Evolutionary conservation across 2,888 invertebrate species (phyloP), one percentile per base, ranked within the genome.

Genomic region (Tenthredo notha): DNA sequence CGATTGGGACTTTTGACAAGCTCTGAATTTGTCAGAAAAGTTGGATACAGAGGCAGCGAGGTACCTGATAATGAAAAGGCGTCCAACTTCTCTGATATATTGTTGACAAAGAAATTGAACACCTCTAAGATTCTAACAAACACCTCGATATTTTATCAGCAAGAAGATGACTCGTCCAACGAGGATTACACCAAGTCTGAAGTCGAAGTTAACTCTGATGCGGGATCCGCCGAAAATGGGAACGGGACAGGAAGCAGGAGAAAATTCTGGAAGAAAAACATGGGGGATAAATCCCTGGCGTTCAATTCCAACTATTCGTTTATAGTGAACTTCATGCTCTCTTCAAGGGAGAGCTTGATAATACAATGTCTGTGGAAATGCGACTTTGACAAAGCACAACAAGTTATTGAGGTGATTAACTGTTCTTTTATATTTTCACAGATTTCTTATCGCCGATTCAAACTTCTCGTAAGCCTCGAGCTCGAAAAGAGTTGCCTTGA

Each of bases 321-420:
- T 89, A 94, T 96, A 87, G 94, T 96, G 84, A 95, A 95, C 70
- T 95, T 95, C 83, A 96, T 98, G 97, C 92, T 98, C 84, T 96
- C 97, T 10, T 95, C 97, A 47, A 96, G 97, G 0, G 96, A 96
- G 87, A 96, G 96, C 87, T 94, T 98, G 72, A 96, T 97, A n/a
- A 95, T 96, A 61, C 94, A 97, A 91, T 97, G 97, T 70, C 94
- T 98, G 67, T 96, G 96, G 89, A 95, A 96, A 86, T 96, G 95
- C 85, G 96, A 97, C 91, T 96, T 96, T 88, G 94, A 95, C 7
- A 96, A 96, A 93, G 97, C 97, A 0, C 95, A 96, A 89, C 96
- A 97, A 94, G 97, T 98, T 86, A 95, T 97, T 88, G 95, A 97
- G 96, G 98, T 98, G 94, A 94, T 94, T 91, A 47, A 50, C 58